Conservation (phyloP, 2,888 invertebrate species). For the Automeris io region DNA sequence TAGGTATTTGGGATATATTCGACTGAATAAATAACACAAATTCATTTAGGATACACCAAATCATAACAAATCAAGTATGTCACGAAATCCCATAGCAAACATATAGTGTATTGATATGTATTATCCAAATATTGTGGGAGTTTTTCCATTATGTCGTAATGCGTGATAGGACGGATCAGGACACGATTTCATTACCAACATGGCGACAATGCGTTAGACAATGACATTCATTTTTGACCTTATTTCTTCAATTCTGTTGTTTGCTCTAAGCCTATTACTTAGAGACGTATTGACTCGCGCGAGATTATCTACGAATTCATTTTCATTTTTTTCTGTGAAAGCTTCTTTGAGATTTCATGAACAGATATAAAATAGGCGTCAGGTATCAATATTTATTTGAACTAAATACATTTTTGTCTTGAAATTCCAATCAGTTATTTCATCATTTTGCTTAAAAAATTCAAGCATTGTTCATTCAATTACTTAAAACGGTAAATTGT, state of each 20-base stretch:
- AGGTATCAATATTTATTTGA: too few relatives aligned
- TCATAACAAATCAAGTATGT: background rate
- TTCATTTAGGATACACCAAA: too few relatives aligned
- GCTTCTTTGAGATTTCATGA: too few relatives aligned
- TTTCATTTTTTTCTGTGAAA: background rate
- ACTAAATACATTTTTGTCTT: too few relatives aligned
- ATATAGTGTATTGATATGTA: slow-evolving; percentile 3
- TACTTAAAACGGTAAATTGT: too few relatives aligned
- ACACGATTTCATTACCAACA: slow-evolving; percentile 7
- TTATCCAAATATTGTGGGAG: slow-evolving; percentile 1
- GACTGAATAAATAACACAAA: too few relatives aligned
- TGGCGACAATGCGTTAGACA: background rate
- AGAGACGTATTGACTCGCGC: background rate
- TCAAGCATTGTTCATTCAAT: too few relatives aligned
- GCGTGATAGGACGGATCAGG: slow-evolving; percentile 7
- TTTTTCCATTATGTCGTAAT: slow-evolving; percentile 7
- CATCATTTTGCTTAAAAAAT: too few relatives aligned
- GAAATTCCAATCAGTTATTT: too few relatives aligned
- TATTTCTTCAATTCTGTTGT: background rate
- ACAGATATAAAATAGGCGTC: too few relatives aligned
- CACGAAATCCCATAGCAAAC: background rate
- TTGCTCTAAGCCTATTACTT: slow-evolving; percentile 1
- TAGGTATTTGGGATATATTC: too few relatives aligned
- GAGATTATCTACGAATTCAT: background rate
- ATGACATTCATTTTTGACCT: background rate